phyloP scores from a whole-genome alignment of 2,797 vertebrate species.

The Myiotriccus ornatus region DNA sequence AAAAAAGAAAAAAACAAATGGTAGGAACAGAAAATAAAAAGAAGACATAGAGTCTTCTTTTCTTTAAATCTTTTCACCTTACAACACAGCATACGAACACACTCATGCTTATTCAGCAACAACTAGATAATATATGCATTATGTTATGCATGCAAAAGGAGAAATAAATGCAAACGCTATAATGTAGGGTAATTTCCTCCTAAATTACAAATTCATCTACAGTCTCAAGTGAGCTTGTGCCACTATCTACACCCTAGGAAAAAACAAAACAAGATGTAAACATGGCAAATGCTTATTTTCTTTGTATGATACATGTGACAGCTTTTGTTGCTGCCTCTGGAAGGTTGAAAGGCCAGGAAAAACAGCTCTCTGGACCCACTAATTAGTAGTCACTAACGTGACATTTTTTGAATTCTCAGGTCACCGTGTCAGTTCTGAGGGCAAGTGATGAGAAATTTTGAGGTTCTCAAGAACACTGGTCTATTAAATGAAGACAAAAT shows the following conservation, averaged over 20 bases:
- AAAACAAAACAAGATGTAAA: neutral
- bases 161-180: conserved; percentile 14
- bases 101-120: neutral
- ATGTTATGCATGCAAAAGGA: neutral
- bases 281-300: conserved; percentile 70
- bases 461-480: conserved; percentile 54
- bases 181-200: conserved; percentile 62
- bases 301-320: conserved; percentile 77
- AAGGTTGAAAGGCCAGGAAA: conserved; percentile 78
- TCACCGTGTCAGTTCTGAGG: conserved; percentile 75
- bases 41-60: neutral
- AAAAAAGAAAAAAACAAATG: neutral
- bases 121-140: neutral
- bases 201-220: conserved; percentile 66
- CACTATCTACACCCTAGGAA: neutral
- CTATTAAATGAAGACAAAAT: conserved; percentile 13
- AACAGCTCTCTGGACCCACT: conserved; percentile 73
- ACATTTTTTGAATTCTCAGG: conserved; percentile 77
- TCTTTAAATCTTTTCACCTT: neutral
- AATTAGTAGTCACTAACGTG: conserved; percentile 84
- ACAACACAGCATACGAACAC: neutral
- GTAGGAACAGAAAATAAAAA: neutral
- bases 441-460: conserved; percentile 58
- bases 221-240: conserved; percentile 51
- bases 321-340: conserved; percentile 57